A percentile compares a stretch with the other conserved stretches of the same genome.
phyloP scores from a whole-genome alignment of 2,888 invertebrate genomes.

The Rhagonycha fulva region DNA sequence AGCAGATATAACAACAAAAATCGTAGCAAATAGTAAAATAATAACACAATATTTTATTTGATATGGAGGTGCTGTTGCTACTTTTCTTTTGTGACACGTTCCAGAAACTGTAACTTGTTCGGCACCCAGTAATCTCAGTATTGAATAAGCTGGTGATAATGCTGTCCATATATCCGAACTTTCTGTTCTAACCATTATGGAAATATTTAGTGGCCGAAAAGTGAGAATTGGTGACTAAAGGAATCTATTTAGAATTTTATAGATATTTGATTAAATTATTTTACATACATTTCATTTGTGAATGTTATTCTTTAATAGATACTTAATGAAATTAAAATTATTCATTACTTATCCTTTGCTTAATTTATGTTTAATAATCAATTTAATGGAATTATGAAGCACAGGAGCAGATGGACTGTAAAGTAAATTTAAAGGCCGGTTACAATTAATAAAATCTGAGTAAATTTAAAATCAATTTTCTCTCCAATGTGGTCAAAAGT shows the following conservation, averaged over 20 bases:
- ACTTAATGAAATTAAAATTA: too few relatives aligned
- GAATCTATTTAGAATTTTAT: background rate
- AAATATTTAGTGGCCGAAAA: background rate
- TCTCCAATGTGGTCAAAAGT: too few relatives aligned
- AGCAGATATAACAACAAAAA: background rate
- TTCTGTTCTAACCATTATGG: background rate
- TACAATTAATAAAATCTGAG: too few relatives aligned
- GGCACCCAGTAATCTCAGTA: background rate
- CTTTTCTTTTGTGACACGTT: background rate
- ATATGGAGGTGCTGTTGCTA: background rate
- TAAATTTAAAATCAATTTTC: too few relatives aligned
- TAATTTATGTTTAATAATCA: too few relatives aligned
- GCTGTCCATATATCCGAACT: background rate
- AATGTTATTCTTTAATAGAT: too few relatives aligned
- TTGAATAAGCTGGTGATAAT: background rate
- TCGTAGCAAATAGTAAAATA: background rate
- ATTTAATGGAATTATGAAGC: too few relatives aligned
- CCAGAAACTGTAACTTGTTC: background rate
- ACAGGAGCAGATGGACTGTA: too few relatives aligned
- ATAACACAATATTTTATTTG: background rate
- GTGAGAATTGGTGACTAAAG: background rate
- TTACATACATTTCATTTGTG: too few relatives aligned
- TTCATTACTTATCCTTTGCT: too few relatives aligned
- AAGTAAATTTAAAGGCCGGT: too few relatives aligned
- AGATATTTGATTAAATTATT: too few relatives aligned